phyloP scores from a whole-genome alignment of 1,140 invertebrate species.

The Portunus trituberculatus region DNA sequence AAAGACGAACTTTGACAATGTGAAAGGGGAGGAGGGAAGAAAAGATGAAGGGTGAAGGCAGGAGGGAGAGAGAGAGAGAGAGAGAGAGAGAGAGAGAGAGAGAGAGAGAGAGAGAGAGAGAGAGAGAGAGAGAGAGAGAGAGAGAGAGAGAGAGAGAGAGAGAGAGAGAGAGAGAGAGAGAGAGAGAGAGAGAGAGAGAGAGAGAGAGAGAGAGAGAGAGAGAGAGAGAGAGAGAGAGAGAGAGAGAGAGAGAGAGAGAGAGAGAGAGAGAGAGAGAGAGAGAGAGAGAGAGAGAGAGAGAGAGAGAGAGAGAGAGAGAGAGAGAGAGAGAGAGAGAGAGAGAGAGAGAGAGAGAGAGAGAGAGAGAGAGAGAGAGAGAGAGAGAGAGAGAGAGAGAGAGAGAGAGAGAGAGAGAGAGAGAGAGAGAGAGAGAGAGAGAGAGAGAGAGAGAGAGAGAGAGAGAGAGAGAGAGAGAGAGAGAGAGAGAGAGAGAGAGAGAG shows the following conservation, averaged over 20 bases:
- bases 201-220: neutral
- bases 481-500: neutral
- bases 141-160: neutral
- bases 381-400: neutral
- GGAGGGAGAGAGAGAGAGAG: neutral
- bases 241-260: neutral
- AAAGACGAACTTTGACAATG: neutral
- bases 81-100: neutral
- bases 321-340: neutral
- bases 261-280: neutral
- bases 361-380: neutral
- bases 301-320: neutral
- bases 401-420: neutral
- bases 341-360: neutral
- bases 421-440: neutral
- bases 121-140: neutral
- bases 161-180: neutral
- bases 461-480: neutral
- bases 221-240: neutral
- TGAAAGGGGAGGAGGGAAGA: neutral
- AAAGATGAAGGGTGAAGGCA: neutral
- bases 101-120: neutral
- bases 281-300: neutral
- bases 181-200: neutral
- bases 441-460: neutral